phyloP scores from a whole-genome alignment of 2,888 invertebrate species.

The Rotaria sp. region DNA sequence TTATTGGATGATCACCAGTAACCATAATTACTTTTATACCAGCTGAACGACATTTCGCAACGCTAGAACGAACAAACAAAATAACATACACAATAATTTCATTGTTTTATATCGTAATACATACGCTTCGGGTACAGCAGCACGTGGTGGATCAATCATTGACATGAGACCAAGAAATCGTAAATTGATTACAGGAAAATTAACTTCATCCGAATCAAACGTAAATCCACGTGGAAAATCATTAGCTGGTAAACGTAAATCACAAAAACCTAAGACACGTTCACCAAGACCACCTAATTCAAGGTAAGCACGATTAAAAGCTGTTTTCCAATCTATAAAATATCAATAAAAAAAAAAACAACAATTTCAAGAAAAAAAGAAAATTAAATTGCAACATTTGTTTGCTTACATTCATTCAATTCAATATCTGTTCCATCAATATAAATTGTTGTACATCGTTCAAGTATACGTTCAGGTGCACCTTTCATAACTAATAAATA shows the following conservation, averaged over 20 bases:
- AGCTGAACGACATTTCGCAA: slow-evolving; percentile 89
- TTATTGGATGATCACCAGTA: slow-evolving; percentile 61
- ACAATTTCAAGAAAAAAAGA: neutral
- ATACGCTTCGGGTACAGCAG: slow-evolving; percentile 89
- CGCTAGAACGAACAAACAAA: slow-evolving; percentile 53
- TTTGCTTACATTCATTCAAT: slow-evolving; percentile 66
- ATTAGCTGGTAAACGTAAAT: slow-evolving; percentile 77
- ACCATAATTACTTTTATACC: slow-evolving; percentile 74
- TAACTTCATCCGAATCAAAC: slow-evolving; percentile 67
- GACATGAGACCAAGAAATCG: slow-evolving; percentile 93
- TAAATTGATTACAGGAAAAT: slow-evolving; percentile 71
- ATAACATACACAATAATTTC: neutral
- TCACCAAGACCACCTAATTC: slow-evolving; percentile 77
- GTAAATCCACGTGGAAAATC: slow-evolving; percentile 83
- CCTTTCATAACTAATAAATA: slow-evolving; percentile 79
- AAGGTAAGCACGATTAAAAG: slow-evolving; percentile 82
- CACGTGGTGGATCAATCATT: slow-evolving; percentile 95
- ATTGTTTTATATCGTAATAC: neutral
- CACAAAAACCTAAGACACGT: slow-evolving; percentile 83
- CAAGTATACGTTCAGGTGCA: slow-evolving; percentile 83
- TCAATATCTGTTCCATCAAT: slow-evolving; percentile 83
- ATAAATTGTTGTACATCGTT: slow-evolving; percentile 78
- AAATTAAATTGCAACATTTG: neutral
- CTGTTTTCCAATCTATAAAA: slow-evolving; percentile 74
- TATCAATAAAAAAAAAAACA: neutral